Percentiles rank a stretch among this genome's conserved stretches.
phyloP scores from a whole-genome alignment of 2,113 vertebrate species.

The Meleagris gallopavo region DNA sequence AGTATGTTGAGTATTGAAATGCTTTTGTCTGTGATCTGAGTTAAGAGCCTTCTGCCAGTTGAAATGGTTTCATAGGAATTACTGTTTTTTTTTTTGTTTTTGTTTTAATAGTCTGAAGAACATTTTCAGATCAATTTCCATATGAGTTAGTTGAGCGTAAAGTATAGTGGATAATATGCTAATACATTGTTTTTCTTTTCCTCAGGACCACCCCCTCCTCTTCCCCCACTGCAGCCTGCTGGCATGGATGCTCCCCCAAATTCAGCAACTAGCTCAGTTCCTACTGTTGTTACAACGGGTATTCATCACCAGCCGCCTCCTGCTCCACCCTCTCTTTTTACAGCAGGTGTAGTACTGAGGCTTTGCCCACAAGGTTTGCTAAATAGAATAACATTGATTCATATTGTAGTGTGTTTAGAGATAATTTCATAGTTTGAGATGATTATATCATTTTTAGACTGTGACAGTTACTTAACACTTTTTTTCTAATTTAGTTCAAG shows the following conservation, averaged over 20 bases:
- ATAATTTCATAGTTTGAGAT: neutral
- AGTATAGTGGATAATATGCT: neutral
- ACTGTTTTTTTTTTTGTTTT: neutral
- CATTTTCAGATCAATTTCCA: neutral
- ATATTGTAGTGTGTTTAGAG: constrained; percentile 35
- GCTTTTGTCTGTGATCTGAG: neutral
- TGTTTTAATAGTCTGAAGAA: neutral
- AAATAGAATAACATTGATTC: constrained; percentile 71
- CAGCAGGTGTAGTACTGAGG: constrained; percentile 85
- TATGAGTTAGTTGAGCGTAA: neutral
- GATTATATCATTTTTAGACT: neutral
- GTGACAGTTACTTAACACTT: neutral
- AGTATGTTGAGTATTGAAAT: neutral
- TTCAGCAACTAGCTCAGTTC: constrained; percentile 94
- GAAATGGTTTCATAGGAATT: neutral
- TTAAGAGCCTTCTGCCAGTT: neutral
- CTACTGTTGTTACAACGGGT: constrained; percentile 94
- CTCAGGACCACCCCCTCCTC: constrained; percentile 93
- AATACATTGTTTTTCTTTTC: neutral
- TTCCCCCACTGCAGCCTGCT: constrained; percentile 91
- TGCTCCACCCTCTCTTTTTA: constrained; percentile 87
- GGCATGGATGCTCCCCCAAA: constrained; percentile 96
- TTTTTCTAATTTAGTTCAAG: neutral
- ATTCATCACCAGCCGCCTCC: constrained; percentile 91
- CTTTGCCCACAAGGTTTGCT: constrained; percentile 74